Conservation (phyloP, 2,113 vertebrate species). For the Siniperca chuatsi region DNA sequence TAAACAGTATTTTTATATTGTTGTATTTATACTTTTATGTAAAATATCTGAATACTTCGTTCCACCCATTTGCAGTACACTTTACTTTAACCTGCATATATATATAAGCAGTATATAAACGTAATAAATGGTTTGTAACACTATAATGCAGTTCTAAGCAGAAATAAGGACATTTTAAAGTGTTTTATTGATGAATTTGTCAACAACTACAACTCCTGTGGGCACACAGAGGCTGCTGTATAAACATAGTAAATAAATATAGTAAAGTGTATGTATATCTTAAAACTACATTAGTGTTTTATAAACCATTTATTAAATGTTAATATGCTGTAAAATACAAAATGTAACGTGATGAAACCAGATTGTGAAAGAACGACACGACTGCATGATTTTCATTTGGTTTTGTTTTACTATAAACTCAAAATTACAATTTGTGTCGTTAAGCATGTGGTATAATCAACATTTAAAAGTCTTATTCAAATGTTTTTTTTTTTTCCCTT, state of each 20-base stretch:
- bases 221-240: too few relatives aligned
- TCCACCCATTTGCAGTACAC: too few relatives aligned
- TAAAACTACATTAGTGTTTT: background rate
- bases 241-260: too few relatives aligned
- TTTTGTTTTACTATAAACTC: conserved; percentile 83
- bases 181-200: background rate
- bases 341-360: background rate
- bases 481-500: conserved; percentile 57
- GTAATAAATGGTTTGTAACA: too few relatives aligned
- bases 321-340: background rate
- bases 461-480: conserved; percentile 78
- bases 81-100: too few relatives aligned
- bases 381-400: conserved; percentile 18
- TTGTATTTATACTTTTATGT: too few relatives aligned
- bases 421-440: conserved; percentile 82
- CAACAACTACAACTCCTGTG: background rate
- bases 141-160: too few relatives aligned
- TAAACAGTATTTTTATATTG: too few relatives aligned
- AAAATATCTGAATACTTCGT: too few relatives aligned
- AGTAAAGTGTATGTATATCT: background rate
- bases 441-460: conserved; percentile 78
- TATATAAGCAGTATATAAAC: too few relatives aligned
- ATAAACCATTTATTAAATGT: too few relatives aligned
- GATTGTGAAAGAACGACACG: conserved; percentile 24
- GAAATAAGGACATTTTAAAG: too few relatives aligned